These are phyloP conservation scores for Leptosomus discolor DNA, from an alignment of 2,113 vertebrate species.

Conservation along the genomic window DNA sequence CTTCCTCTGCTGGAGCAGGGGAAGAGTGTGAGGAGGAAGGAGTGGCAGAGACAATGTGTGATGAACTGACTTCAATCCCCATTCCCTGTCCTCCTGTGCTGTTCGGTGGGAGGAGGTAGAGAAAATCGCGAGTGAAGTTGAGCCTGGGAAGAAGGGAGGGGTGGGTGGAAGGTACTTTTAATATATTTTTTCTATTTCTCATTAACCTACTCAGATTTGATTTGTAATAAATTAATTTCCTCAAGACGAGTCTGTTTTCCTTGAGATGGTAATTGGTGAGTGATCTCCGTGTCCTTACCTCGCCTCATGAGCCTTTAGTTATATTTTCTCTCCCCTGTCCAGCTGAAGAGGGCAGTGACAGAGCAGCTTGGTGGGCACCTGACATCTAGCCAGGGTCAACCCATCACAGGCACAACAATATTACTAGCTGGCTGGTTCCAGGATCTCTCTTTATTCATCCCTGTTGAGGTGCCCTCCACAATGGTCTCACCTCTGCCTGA, in stretches of 20 bases:
- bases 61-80: background rate
- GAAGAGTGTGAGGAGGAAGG: background rate
- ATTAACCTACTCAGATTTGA: background rate
- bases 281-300: background rate
- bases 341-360: accelerated
- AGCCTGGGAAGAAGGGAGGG: background rate
- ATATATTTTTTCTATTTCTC: background rate
- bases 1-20: background rate
- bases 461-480: background rate
- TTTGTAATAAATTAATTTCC: background rate
- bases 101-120: background rate
- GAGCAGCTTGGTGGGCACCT: background rate
- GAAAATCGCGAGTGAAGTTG: background rate
- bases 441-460: background rate
- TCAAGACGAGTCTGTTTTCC: background rate
- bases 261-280: accelerated
- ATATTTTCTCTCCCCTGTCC: background rate
- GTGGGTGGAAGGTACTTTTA: background rate
- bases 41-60: too few species aligned
- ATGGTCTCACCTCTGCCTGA: background rate
- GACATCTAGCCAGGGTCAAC: background rate
- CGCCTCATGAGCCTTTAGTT: accelerated
- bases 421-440: background rate
- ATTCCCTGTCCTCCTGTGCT: background rate
- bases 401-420: background rate